These are phyloP conservation scores for Notechis scutatus DNA, from an alignment of 2,113 vertebrate genomes.

Conservation along the genomic window DNA sequence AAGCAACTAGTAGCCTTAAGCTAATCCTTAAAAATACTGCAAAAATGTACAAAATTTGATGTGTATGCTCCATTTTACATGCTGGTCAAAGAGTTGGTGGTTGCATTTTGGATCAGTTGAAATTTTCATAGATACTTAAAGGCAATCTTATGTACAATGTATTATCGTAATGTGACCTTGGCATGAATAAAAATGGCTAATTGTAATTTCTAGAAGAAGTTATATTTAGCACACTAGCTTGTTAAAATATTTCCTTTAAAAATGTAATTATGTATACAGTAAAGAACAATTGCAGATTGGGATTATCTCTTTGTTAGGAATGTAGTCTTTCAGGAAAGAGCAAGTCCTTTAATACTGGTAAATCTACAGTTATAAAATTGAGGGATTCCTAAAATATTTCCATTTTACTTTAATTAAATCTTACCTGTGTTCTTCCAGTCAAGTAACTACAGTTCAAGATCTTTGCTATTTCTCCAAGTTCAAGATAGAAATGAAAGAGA, in stretches of 20 bases:
- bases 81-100: not conserved
- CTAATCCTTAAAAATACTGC: not conserved
- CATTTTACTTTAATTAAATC: not conserved
- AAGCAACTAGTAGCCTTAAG: not conserved
- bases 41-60: not conserved
- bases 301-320: not conserved
- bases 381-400: not conserved
- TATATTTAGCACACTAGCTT: not conserved
- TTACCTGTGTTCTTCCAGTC: not conserved
- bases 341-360: not conserved
- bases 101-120: not conserved
- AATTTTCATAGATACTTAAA: not conserved
- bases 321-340: not conserved
- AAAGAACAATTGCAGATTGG: not conserved
- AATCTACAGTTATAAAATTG: not conserved
- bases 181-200: not conserved
- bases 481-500: not conserved
- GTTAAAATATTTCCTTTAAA: not conserved
- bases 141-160: not conserved
- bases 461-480: not conserved
- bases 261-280: not conserved
- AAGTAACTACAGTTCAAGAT: not conserved
- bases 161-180: not conserved
- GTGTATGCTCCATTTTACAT: not conserved
- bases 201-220: not conserved